Evolutionary conservation across 1,140 invertebrate species (phyloP), one percentile per base, ranked within the genome.

Genomic region (Sweltsa coloradensis): DNA sequence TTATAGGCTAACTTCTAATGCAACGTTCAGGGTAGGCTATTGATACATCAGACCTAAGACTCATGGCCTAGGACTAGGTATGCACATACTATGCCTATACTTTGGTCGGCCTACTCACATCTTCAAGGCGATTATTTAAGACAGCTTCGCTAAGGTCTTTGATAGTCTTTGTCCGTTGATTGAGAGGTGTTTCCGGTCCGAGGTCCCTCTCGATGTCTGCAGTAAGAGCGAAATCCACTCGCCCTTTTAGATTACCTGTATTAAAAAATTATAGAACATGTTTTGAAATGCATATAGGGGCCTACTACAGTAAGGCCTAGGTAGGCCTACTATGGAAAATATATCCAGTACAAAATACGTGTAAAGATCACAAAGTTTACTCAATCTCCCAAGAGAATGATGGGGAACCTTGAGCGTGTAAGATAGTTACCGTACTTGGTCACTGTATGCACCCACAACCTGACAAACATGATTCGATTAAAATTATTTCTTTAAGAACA

Each of bases 101-200:
- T 22, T 45, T n/a, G n/a, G n/a, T n/a, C n/a, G n/a, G n/a, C n/a
- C n/a, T n/a, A 62, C 62, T 62, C 68, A 87, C 84, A 64, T 84
- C 76, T 67, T 89, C 83, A 57, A 91, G 70, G 56, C 76, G 74
- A 54, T 79, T 76, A 48, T 73, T 75, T 41, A 75, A 67, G 5
- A 88, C 79, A 53, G 74, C 67, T 25, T 90, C 84, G 51, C 73
- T 73, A 16, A 92, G 63, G 51, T 91, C 87, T 63, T 79, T 82
- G 9, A 93, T 74, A 16, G 75, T 77, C 64, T 82, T 86, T 41
- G 85, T 71, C 51, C 89, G 74, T 51, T 82, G 79, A 46, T 74
- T 70, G 26, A 82, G 65, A 18, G 83, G 79, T 56, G 77, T 75
- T 51, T 85, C 79, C 3, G 72, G 69, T 45, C 78, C 67, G 41